A percentile compares a stretch with the other conserved stretches of the same genome.
These are phyloP conservation scores for Halocynthia aurantium DNA, from an alignment of 23 tunicate genomes.

Conservation along the genomic window DNA sequence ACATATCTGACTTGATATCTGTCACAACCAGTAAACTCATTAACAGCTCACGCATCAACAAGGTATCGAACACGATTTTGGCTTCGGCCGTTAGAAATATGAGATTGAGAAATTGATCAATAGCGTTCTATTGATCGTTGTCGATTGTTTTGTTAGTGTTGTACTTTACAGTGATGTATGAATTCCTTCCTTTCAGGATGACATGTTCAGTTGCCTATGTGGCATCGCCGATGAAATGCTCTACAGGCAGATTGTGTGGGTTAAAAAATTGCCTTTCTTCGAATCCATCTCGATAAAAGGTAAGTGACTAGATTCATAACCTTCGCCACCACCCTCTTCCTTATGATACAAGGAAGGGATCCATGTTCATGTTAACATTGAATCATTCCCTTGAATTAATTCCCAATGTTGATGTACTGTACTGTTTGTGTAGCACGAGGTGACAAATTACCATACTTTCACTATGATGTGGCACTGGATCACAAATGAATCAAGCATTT, in stretches of 20 bases:
- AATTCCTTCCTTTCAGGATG: slow-evolving; percentile 24
- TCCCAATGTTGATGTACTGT: neutral
- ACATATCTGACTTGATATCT: slow-evolving; percentile 22
- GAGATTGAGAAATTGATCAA: too few species aligned
- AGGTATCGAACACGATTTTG: neutral
- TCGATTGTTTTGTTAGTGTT: too few species aligned
- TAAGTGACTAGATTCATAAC: neutral
- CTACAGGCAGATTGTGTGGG: slow-evolving; percentile 87
- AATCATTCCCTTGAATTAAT: neutral
- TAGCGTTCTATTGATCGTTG: too few species aligned
- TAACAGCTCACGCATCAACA: neutral
- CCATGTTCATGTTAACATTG: too few species aligned
- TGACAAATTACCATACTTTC: neutral
- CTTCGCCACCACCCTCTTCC: too few species aligned
- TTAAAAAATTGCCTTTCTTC: slow-evolving; percentile 85
- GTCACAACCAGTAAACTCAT: slow-evolving; percentile 20
- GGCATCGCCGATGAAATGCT: slow-evolving; percentile 89
- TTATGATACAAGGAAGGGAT: too few species aligned
- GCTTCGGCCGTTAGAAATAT: too few species aligned
- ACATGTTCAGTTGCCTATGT: slow-evolving; percentile 50
- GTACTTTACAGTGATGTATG: too few species aligned
- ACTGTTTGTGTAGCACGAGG: neutral
- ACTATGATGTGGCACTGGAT: too few species aligned
- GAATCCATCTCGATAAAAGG: slow-evolving; percentile 73
- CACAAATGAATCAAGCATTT: too few species aligned